A percentile compares a stretch with the other conserved stretches of the same genome.
Conservation (phyloP, 92 coral and sea anemone genomes). For the Palythoa grandiflora region DNA sequence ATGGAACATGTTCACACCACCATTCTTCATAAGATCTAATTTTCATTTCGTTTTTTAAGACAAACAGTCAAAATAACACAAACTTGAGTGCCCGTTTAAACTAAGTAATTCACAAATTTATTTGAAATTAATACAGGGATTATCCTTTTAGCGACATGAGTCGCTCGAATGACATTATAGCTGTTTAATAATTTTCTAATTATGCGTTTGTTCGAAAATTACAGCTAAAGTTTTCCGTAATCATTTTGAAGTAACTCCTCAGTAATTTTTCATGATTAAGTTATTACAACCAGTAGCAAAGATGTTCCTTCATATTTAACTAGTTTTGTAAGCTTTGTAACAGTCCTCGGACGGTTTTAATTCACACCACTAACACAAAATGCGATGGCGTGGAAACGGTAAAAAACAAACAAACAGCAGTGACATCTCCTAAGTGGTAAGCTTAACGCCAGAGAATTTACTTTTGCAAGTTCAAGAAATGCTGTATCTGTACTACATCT, state of each 20-base stretch:
- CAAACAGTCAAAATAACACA: not conserved
- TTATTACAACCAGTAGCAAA: not conserved
- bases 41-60: not conserved
- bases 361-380: not conserved
- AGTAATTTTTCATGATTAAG: not conserved
- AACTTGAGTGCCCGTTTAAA: not conserved
- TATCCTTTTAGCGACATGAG: not conserved
- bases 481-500: not conserved
- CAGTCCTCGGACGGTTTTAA: not conserved
- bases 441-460: not conserved
- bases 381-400: not conserved
- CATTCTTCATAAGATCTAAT: not conserved
- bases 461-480: not conserved
- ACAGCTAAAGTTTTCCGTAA: not conserved
- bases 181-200: not conserved
- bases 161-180: not conserved
- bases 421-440: not conserved
- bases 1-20: not conserved
- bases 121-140: conserved; percentile 5
- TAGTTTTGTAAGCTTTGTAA: no score
- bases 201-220: not conserved
- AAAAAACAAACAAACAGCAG: conserved; percentile 4
- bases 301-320: not conserved
- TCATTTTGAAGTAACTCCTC: not conserved
- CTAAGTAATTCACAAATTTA: not conserved